Base-by-base conservation (phyloP, 2,888 invertebrate species). In the Cerceris ruficornis region DNA sequence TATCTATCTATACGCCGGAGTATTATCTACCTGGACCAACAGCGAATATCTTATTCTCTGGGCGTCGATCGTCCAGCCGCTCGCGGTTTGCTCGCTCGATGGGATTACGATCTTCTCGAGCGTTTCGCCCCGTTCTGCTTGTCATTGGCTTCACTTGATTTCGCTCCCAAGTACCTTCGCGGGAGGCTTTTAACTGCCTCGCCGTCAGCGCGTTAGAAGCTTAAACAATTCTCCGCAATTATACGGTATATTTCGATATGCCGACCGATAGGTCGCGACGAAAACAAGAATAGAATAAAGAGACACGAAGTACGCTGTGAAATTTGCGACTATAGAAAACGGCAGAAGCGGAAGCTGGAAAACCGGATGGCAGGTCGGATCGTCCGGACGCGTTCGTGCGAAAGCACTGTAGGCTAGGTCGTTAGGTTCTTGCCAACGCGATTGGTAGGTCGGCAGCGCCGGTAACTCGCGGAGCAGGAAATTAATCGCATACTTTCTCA, bases 401-500 rank as follows among this genome's bases (percentile, higher is more conserved):
- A n/a, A 17, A 8, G 17, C 17, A 42, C 54, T 55, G 42, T 28
- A 66, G 13, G 49, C 28, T 28, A 28, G 28, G 28, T 28, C 28
- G 28, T 28, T 28, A 28, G 77, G 64, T 79, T 82, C 79, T 82
- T 82, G 76, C 79, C n/a, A 46, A 50, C 28, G 60, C 54, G 52
- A 70, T 60, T 74, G 68, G 57, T 72, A 62, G 50, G 70, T 66
- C 72, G 79, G 70, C 74, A 79, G 74, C 72, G 68, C 67, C 74
- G 61, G 72, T 55, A 72, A 72, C 79, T 82, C 60, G 77, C 58
- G 69, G 59, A 78, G 80, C 77, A 80, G 81, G 80, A 81, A 85
- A 85, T 85, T 85, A 85, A 85, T 85, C 84, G 84, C 84, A 85
- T 84, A 84, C 79, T 84, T 85, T 85, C 84, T 85, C 85, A 84